Evolutionary conservation across 2,888 invertebrate genomes (phyloP), one percentile per base, ranked within the genome.

Genomic region (Cacoxenus indagator): DNA sequence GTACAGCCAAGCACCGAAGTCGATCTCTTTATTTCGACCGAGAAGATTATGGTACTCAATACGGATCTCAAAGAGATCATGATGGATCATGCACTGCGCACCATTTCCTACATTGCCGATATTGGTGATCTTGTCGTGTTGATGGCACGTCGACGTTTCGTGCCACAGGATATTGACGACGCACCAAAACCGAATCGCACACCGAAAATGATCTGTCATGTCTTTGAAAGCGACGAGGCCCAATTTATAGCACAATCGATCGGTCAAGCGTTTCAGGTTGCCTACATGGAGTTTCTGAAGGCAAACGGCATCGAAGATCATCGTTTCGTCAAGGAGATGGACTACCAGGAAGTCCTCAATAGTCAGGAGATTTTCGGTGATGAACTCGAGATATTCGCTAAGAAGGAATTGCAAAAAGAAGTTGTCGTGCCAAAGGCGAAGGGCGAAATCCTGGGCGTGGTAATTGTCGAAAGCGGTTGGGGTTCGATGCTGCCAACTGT

Each of bases 401-500:
- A 98, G 87, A 99, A 98, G 87, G 98, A 98, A 88, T 92, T 96
- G 89, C 98, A 98, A 86, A 97, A 96, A 89, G 97, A 97, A 90
- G 98, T 99, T 74, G 98, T 99, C 66, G 98, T 99, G 70, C 99
- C 99, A 57, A 99, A 99, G 89, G 92, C 96, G 48, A 98, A 98
- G 88, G 97, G 98, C 27, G 99, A 99, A 90, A 96, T 98, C 74
- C 90, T 99, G 48, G 99, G 99, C 17, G 96, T 99, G 74, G 99
- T 99, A 64, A 98, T 99, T 80, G 99, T 99, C 71, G 99, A 99
- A 89, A 98, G 98, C 0, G 99, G 99, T 45, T 99, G 99, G 99
- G 99, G 99, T 27, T 98, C 98, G 26, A 99, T 99, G 99, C 90
- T 99, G 78, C 99, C 99, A n/a, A 99, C 99, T 0, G 99, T 99